Evolutionary conservation across 2,113 vertebrate genomes (phyloP).

Genomic region (Mormoops blainvillei): DNA sequence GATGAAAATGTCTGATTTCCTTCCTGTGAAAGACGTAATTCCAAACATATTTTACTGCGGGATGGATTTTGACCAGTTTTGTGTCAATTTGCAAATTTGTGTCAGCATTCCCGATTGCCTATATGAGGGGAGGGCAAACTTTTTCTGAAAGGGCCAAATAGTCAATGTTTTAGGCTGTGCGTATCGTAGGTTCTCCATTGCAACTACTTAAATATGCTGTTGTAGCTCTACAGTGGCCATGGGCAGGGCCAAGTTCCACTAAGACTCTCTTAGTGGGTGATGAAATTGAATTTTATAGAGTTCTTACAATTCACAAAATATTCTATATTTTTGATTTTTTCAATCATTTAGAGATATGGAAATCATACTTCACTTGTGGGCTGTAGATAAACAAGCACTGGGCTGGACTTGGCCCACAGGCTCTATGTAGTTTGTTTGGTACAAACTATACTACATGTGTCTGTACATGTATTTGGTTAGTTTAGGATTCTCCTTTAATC

Average conservation of each 20-base stretch:
- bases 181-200: background rate
- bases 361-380: background rate
- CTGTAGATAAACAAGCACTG: background rate
- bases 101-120: background rate
- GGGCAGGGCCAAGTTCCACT: background rate
- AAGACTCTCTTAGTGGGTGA: background rate
- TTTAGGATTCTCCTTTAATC: background rate
- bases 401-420: background rate
- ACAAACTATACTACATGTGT: no score
- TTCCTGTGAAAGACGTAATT: background rate
- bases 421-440: background rate
- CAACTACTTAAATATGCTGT: background rate
- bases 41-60: background rate
- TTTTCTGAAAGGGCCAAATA: background rate
- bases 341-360: background rate
- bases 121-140: background rate
- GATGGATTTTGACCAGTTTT: constrained; percentile 9
- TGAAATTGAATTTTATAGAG: background rate
- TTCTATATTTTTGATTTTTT: background rate
- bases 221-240: background rate
- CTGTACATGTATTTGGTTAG: background rate
- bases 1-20: background rate
- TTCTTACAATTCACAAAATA: background rate
- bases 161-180: background rate
- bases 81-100: background rate